A percentile compares a stretch with the other conserved stretches of the same genome.
These are phyloP conservation scores for Clunio marinus DNA, from an alignment of 2,888 invertebrate species.

Conservation along the genomic window DNA sequence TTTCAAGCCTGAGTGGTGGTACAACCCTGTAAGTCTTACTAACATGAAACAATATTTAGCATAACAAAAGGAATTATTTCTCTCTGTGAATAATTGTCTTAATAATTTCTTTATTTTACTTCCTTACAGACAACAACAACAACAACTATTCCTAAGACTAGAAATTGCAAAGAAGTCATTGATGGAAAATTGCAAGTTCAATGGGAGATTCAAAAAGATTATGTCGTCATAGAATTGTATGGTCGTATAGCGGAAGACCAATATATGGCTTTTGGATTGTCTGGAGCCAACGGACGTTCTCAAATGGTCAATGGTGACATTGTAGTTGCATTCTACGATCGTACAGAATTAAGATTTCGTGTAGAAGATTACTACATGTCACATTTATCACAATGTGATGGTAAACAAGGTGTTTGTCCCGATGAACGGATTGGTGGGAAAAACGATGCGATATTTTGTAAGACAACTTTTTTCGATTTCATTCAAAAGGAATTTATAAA, in stretches of 20 bases:
- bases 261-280: slow-evolving; percentile 84
- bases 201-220: slow-evolving; percentile 75
- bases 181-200: slow-evolving; percentile 79
- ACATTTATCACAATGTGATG: slow-evolving; percentile 76
- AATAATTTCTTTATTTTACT: slow-evolving; percentile 29
- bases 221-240: slow-evolving; percentile 71
- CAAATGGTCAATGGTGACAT: slow-evolving; percentile 78
- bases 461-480: slow-evolving; percentile 39
- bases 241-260: slow-evolving; percentile 76
- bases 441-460: slow-evolving; percentile 68
- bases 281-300: slow-evolving; percentile 67
- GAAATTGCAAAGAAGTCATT: slow-evolving; percentile 80
- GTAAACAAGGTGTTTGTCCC: slow-evolving; percentile 78
- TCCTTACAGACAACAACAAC: slow-evolving; percentile 66
- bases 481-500: neutral
- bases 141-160: slow-evolving; percentile 62
- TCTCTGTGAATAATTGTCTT: too few relatives aligned
- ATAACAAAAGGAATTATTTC: too few relatives aligned
- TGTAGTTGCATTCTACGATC: slow-evolving; percentile 72
- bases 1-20: slow-evolving; percentile 84
- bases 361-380: slow-evolving; percentile 84
- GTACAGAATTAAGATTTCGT: slow-evolving; percentile 57
- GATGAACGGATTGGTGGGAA: slow-evolving; percentile 74
- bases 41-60: slow-evolving; percentile 7
- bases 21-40: slow-evolving; percentile 75